A percentile compares a stretch with the other conserved stretches of the same genome.
Evolutionary conservation across 2,888 invertebrate genomes (phyloP).

Genomic region (Netelia inedita): DNA sequence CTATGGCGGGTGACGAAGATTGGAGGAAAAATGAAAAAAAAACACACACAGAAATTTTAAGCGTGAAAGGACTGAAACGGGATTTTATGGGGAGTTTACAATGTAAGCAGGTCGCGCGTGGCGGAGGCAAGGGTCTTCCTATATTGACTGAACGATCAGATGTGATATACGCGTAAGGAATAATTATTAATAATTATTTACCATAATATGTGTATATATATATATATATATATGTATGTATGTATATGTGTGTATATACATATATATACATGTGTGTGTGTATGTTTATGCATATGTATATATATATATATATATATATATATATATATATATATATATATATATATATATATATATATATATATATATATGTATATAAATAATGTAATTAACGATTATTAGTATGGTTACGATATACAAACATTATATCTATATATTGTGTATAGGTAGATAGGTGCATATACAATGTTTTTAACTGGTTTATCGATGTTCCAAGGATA

Average conservation of each 20-base stretch:
- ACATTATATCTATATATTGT: conserved; percentile 80
- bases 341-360: conserved; percentile 32
- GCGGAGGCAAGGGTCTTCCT: conserved; percentile 84
- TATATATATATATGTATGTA: conserved; percentile 54
- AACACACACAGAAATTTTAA: conserved; percentile 20
- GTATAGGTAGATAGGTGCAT: conserved; percentile 82
- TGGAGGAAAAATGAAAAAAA: not conserved
- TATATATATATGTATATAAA: conserved; percentile 30
- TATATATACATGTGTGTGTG: conserved; percentile 74
- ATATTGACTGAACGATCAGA: conserved; percentile 85
- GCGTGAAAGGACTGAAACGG: conserved; percentile 66
- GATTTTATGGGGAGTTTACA: conserved; percentile 72
- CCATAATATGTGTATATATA: conserved; percentile 77
- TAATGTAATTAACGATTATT: conserved; percentile 65
- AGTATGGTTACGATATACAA: conserved; percentile 79
- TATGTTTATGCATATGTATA: conserved; percentile 66
- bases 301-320: conserved; percentile 31
- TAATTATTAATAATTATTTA: conserved; percentile 82
- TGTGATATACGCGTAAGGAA: conserved; percentile 85
- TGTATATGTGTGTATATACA: conserved; percentile 19
- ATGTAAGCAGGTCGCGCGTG: conserved; percentile 74
- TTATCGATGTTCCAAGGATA: conserved; percentile 83
- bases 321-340: conserved; percentile 12
- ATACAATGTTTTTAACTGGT: conserved; percentile 84
- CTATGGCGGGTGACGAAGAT: not conserved